phyloP scores from a whole-genome alignment of 2,113 vertebrate genomes.

The zebrafish (Danio rerio) region DNA sequence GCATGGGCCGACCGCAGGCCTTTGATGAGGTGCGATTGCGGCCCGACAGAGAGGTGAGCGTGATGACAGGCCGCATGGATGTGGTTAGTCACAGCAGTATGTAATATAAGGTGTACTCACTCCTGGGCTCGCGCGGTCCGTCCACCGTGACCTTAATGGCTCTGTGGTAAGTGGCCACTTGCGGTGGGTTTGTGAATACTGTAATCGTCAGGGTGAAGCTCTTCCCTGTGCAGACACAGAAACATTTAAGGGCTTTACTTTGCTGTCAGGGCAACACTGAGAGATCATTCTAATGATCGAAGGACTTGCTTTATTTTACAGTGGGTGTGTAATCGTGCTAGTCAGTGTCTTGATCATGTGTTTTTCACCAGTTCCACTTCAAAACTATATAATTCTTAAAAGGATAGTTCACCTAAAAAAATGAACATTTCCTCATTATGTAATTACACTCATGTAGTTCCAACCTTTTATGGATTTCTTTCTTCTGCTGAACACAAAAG shows the following conservation, averaged over 20 bases:
- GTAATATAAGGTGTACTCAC: constrained; percentile 82
- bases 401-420: too few species aligned
- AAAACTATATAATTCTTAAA: too few species aligned
- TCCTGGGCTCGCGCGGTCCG: constrained; percentile 96
- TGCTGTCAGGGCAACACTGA: neutral
- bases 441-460: too few species aligned
- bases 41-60: constrained; percentile 29
- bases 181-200: constrained; percentile 98
- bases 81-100: constrained; percentile 55
- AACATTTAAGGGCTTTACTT: constrained; percentile 60
- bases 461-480: too few species aligned
- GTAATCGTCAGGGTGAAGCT: constrained; percentile 99
- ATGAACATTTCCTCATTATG: too few species aligned
- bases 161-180: constrained; percentile 99
- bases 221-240: constrained; percentile 87
- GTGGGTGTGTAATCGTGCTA: too few species aligned
- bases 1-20: neutral
- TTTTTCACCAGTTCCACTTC: too few species aligned
- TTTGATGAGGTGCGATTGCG: constrained; percentile 17
- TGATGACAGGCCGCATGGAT: constrained; percentile 46
- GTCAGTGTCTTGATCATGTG: too few species aligned
- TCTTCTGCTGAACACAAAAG: too few species aligned
- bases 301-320: too few species aligned
- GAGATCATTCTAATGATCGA: too few species aligned
- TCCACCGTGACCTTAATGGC: constrained; percentile 99